A percentile compares a stretch with the other conserved stretches of the same genome.
phyloP scores from a whole-genome alignment of 2,113 vertebrate species.

The Scortum barcoo region DNA sequence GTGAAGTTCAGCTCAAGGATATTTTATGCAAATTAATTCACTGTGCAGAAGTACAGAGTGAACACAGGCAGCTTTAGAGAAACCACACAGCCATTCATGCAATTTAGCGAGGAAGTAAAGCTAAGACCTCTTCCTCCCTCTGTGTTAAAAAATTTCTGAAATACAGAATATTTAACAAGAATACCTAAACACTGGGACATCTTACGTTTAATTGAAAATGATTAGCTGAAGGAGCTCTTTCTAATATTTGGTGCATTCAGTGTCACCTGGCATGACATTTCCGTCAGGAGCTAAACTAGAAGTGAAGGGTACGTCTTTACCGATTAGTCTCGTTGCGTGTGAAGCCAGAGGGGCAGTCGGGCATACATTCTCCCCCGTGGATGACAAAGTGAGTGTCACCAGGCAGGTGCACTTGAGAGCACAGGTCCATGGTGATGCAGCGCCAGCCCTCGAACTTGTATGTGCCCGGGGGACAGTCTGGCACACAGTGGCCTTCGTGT shows the following conservation, averaged over 20 bases:
- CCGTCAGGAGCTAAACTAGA: conserved; percentile 11
- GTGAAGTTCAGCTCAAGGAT: conserved; percentile 58
- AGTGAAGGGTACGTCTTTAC: conserved; percentile 78
- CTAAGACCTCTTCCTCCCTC: neutral
- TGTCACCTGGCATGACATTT: conserved; percentile 4
- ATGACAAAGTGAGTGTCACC: conserved; percentile 91
- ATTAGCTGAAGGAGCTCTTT: conserved; percentile 9
- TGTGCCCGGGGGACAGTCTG: conserved; percentile 90
- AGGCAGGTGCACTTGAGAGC: conserved; percentile 87
- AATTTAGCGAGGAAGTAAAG: conserved; percentile 15
- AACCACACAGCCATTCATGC: conserved; percentile 8
- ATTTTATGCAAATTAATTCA: conserved; percentile 44
- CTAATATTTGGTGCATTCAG: neutral
- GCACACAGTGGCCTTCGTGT: conserved; percentile 89
- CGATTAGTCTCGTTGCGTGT: conserved; percentile 92
- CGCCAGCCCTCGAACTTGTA: conserved; percentile 98
- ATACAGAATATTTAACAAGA: neutral
- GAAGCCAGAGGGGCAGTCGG: conserved; percentile 95
- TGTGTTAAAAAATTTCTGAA: neutral
- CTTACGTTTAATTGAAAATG: neutral
- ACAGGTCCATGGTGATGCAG: conserved; percentile 93
- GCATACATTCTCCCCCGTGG: conserved; percentile 94
- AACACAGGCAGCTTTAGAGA: conserved; percentile 34
- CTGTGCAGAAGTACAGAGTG: conserved; percentile 34
- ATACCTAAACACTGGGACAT: neutral